These are phyloP conservation scores for Thalassoma bifasciatum DNA, from an alignment of 2,113 vertebrate species.

Conservation along the genomic window DNA sequence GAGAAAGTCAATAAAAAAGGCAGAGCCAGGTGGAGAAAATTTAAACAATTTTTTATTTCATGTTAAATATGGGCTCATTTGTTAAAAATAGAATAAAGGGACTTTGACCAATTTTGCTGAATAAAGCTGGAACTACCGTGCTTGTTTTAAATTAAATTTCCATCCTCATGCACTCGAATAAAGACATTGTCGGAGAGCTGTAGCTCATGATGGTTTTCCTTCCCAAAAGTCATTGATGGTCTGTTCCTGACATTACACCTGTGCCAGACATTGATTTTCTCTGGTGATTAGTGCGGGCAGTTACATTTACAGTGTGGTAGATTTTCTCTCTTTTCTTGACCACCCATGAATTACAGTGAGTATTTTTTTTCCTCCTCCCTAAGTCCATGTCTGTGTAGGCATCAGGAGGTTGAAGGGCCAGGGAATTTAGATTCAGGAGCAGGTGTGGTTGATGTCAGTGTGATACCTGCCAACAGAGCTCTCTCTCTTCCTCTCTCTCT, in stretches of 20 bases:
- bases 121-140: neutral
- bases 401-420: slow-evolving; percentile 15
- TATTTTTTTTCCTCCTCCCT: neutral
- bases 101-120: neutral
- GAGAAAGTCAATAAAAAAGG: too few species aligned
- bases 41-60: neutral
- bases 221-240: neutral
- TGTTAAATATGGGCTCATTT: neutral
- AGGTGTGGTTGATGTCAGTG: slow-evolving; percentile 44
- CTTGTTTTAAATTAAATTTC: neutral
- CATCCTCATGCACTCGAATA: neutral
- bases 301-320: neutral
- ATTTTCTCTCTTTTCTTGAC: neutral
- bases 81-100: neutral
- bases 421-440: slow-evolving; percentile 48
- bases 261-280: neutral
- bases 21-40: neutral
- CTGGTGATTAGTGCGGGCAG: neutral
- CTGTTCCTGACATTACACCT: neutral
- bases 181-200: neutral
- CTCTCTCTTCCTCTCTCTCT: neutral
- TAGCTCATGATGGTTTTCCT: neutral
- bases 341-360: neutral
- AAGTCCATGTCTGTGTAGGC: slow-evolving; percentile 10
- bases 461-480: slow-evolving; percentile 39